Percentiles rank a stretch among this genome's conserved stretches.
Conservation (phyloP, 2,888 invertebrate genomes). For the Drosophila villosipedis region DNA sequence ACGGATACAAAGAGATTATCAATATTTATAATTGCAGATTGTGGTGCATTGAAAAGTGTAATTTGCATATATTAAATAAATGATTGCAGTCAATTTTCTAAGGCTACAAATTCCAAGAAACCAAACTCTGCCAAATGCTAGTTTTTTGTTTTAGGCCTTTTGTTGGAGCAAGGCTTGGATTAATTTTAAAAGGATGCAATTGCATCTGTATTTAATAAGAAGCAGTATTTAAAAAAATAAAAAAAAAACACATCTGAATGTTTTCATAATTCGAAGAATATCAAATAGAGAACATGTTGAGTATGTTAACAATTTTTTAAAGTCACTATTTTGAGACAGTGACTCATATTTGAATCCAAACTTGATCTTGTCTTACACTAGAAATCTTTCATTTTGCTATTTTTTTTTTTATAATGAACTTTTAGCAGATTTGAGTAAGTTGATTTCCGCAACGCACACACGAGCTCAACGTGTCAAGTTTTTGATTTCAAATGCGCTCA, state of each 20-base stretch:
- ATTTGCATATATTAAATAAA: neutral
- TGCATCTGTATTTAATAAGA: too few relatives aligned
- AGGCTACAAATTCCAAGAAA: neutral
- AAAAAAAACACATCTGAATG: neutral
- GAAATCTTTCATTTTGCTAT: too few relatives aligned
- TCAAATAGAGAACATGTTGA: neutral
- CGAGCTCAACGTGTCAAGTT: conserved; percentile 79
- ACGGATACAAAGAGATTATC: neutral
- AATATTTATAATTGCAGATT: neutral
- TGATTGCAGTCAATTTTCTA: neutral
- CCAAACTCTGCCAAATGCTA: neutral
- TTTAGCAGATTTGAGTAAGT: neutral
- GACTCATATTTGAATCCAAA: neutral
- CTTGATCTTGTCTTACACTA: neutral
- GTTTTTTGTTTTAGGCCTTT: neutral
- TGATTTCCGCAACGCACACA: conserved; percentile 44
- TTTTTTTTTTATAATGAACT: neutral
- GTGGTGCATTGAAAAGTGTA: neutral
- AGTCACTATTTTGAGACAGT: neutral
- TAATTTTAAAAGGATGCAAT: neutral
- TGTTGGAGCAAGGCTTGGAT: neutral
- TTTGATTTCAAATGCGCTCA: conserved; percentile 64
- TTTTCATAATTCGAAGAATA: neutral
- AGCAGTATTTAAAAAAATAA: neutral
- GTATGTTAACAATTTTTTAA: neutral